phyloP scores from a whole-genome alignment of 2,113 vertebrate species.

The Vidua chalybeata region DNA sequence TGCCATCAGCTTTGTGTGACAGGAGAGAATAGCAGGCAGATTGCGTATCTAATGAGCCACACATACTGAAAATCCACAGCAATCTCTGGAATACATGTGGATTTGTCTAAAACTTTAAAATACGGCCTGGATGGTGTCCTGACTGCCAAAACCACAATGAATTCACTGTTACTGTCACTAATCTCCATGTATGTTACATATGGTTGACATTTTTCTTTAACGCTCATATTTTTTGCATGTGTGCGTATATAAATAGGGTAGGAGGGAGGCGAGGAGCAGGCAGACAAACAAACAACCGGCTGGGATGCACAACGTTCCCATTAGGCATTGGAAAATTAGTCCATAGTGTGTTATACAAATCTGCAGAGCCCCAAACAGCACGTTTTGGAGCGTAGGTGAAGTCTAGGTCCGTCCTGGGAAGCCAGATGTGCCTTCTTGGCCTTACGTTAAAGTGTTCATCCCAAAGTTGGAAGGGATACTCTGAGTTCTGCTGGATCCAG shows the following conservation, averaged over 20 bases:
- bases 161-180: slow-evolving; percentile 56
- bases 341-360: not conserved
- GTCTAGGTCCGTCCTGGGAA: not conserved
- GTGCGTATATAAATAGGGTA: slow-evolving; percentile 44
- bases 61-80: slow-evolving; percentile 58
- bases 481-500: not conserved
- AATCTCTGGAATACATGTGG: slow-evolving; percentile 61
- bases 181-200: slow-evolving; percentile 61
- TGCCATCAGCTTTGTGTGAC: slow-evolving; percentile 67
- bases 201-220: slow-evolving; percentile 65
- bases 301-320: slow-evolving; percentile 36
- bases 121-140: slow-evolving; percentile 55
- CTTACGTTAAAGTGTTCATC: not conserved
- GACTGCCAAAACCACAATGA: slow-evolving; percentile 66
- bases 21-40: slow-evolving; percentile 66
- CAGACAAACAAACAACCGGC: slow-evolving; percentile 61
- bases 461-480: not conserved
- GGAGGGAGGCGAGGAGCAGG: slow-evolving; percentile 44
- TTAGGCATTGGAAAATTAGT: slow-evolving; percentile 18
- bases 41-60: slow-evolving; percentile 61
- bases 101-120: slow-evolving; percentile 64
- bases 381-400: not conserved
- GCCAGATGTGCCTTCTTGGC: not conserved
- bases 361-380: not conserved
- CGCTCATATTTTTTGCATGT: slow-evolving; percentile 53